A percentile compares a stretch with the other conserved stretches of the same genome.
Evolutionary conservation across 2,113 vertebrate genomes (phyloP).

Genomic region (Myxocyprinus asiaticus): DNA sequence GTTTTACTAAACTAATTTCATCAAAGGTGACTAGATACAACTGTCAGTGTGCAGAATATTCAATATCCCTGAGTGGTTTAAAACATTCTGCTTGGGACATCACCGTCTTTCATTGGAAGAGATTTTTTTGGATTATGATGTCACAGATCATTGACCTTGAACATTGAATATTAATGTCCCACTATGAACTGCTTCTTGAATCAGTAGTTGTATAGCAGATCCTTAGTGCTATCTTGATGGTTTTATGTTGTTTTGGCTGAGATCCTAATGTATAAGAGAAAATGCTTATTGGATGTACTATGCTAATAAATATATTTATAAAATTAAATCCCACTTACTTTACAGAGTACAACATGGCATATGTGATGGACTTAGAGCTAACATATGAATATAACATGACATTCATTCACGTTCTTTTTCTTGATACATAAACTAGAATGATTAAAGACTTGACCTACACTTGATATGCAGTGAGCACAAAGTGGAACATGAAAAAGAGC

Average conservation of each 20-base stretch:
- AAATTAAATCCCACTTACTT: not conserved
- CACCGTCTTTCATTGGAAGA: not conserved
- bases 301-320: not conserved
- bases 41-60: not conserved
- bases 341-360: not conserved
- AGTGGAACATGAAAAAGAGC: conserved; percentile 41
- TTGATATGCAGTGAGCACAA: conserved; percentile 41
- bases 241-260: conserved; percentile 1
- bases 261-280: not conserved
- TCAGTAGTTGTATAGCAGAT: conserved; percentile 43
- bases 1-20: conserved; percentile 27
- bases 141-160: conserved; percentile 71
- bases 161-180: conserved; percentile 69
- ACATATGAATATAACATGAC: too few species aligned
- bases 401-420: too few species aligned
- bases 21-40: conserved; percentile 25
- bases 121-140: conserved; percentile 56
- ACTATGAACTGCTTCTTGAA: conserved; percentile 60
- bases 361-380: too few species aligned
- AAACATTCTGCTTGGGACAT: conserved; percentile 53
- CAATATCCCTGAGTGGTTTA: conserved; percentile 54
- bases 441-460: conserved; percentile 50
- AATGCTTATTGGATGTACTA: not conserved
- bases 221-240: conserved; percentile 24
- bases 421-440: not conserved